Evolutionary conservation across 2,888 invertebrate species (phyloP).

Genomic region (Caenorhabditis sinica): DNA sequence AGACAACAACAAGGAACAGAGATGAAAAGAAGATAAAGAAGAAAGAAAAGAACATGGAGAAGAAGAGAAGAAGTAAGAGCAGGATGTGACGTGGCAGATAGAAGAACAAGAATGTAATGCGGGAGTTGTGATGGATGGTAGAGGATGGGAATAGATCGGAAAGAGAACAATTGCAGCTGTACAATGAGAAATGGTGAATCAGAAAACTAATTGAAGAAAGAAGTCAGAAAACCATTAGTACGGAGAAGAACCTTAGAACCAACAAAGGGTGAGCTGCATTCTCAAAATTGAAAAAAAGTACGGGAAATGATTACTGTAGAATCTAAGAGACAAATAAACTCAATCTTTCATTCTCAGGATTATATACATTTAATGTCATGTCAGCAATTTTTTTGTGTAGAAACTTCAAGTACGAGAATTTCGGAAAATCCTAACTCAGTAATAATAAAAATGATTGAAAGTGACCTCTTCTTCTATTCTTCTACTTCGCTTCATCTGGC

Average conservation of each 20-base stretch:
- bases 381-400: too few species aligned
- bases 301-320: too few species aligned
- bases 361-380: too few species aligned
- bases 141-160: conserved; percentile 2
- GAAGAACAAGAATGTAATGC: conserved; percentile 8
- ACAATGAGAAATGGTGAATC: conserved; percentile 23
- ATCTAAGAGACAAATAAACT: too few species aligned
- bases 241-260: background rate
- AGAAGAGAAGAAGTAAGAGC: background rate
- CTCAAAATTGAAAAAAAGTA: too few species aligned
- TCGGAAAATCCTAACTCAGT: too few species aligned
- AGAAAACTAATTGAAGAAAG: background rate
- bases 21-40: conserved; percentile 19
- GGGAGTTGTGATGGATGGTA: conserved; percentile 27
- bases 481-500: conserved; percentile 15
- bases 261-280: too few species aligned
- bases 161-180: conserved; percentile 14
- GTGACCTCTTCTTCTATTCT: background rate
- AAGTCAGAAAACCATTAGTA: background rate
- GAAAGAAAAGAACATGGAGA: conserved; percentile 11
- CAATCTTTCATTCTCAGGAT: too few species aligned
- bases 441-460: background rate
- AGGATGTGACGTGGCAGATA: conserved; percentile 35
- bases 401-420: too few species aligned
- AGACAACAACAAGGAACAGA: conserved; percentile 41